phyloP scores from a whole-genome alignment of 2,113 vertebrate species.

The Meriones unguiculatus region DNA sequence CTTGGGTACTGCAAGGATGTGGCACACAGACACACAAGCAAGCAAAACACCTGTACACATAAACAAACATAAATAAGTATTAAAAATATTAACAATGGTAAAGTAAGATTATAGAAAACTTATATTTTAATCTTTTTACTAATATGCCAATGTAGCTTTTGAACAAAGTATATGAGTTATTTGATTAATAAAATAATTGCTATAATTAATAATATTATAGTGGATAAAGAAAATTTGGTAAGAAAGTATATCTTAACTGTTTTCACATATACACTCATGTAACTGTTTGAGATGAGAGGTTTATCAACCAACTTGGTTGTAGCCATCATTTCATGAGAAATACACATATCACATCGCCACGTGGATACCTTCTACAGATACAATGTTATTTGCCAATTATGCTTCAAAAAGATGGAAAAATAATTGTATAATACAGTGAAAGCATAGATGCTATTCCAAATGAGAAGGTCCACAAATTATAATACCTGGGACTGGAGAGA shows the following conservation, averaged over 20 bases:
- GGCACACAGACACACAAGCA: background rate
- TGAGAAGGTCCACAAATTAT: slow-evolving; percentile 7
- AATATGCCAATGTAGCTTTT: slow-evolving; percentile 9
- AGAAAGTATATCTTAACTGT: background rate
- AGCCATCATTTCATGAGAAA: background rate
- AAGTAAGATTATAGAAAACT: slow-evolving; percentile 1
- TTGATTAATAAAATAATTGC: slow-evolving; percentile 12
- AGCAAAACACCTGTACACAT: background rate
- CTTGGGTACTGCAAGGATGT: background rate
- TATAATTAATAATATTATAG: background rate
- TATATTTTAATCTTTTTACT: slow-evolving; percentile 40
- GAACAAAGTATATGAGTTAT: background rate
- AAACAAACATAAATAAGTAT: background rate
- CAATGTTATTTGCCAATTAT: background rate
- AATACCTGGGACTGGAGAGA: background rate
- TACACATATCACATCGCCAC: background rate
- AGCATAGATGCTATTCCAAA: slow-evolving; percentile 40
- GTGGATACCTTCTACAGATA: background rate
- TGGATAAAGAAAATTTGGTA: background rate
- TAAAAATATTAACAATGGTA: background rate
- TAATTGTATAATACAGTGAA: background rate
- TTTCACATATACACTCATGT: background rate
- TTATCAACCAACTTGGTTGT: background rate
- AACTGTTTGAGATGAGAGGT: background rate
- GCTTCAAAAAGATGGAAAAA: background rate